A percentile compares a stretch with the other conserved stretches of the same genome.
phyloP scores from a whole-genome alignment of 2,888 invertebrate genomes.

The Cephus pulcher region DNA sequence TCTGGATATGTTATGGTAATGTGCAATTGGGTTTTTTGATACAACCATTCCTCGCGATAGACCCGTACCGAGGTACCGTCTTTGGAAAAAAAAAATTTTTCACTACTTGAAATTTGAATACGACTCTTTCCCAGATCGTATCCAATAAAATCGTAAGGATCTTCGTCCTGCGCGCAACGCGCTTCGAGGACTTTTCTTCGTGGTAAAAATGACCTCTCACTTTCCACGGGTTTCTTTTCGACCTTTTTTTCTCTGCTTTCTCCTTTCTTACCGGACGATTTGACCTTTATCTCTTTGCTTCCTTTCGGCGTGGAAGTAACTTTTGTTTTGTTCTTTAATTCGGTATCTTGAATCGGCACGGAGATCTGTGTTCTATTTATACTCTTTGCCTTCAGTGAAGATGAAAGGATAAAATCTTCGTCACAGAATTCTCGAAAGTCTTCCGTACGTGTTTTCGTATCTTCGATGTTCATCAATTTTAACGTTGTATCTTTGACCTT shows the following conservation, averaged over 20 bases:
- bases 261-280: not conserved
- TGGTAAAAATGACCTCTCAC: slow-evolving; percentile 29
- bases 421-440: slow-evolving; percentile 18
- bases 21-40: slow-evolving; percentile 33
- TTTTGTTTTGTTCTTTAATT: slow-evolving; percentile 6
- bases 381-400: slow-evolving; percentile 47
- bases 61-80: slow-evolving; percentile 49
- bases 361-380: slow-evolving; percentile 6
- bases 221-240: slow-evolving; percentile 14
- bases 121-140: slow-evolving; percentile 51
- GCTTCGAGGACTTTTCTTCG: slow-evolving; percentile 22
- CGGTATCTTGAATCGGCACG: not conserved
- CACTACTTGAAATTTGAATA: slow-evolving; percentile 45
- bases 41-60: slow-evolving; percentile 48
- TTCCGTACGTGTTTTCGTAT: not conserved
- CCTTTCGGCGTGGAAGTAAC: not conserved
- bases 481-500: slow-evolving; percentile 21
- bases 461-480: not conserved
- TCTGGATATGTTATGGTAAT: slow-evolving; percentile 37
- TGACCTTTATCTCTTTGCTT: not conserved
- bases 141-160: slow-evolving; percentile 46
- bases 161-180: slow-evolving; percentile 24
- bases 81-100: slow-evolving; percentile 35
- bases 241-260: not conserved
- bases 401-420: slow-evolving; percentile 48